Evolutionary conservation across 2,888 invertebrate species (phyloP), one percentile per base, ranked within the genome.

Genomic region (Drosophila mimetica): DNA sequence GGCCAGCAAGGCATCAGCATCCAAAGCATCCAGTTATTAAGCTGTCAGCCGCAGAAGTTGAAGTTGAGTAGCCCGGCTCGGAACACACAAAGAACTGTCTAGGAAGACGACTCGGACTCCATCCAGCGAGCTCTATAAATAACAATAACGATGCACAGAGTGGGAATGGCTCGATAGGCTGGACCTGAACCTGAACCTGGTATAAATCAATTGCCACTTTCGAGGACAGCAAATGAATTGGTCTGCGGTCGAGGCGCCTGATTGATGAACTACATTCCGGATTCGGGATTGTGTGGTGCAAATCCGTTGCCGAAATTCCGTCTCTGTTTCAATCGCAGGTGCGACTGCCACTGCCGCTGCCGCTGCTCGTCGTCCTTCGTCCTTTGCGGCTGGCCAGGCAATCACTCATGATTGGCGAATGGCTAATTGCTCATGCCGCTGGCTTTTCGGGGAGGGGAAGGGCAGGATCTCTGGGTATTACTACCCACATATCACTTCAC

Each of bases 131-230:
- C 22, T 34, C 20, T 61, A 69, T 78, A 60, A 77, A 79, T 76
- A 59, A 72, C 52, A 14, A 42, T 58, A 70, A 58, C 42, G 54
- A 32, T 16, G 51, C 28, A 18, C 30, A 16, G 16, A 16, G n/a
- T 22, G 1, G 9, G 20, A 0, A 22, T 16, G 54, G 11, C n/a
- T 25, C 22, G 16, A 34, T 22, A 11, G 28, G 13, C 18, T 16
- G 16, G 34, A 14, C 28, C 9, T 14, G 1, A 2, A 3, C 4
- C 3, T 32, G 16, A 8, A 37, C 14, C 30, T 4, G 18, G 58
- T 34, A 50, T 66, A 80, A 80, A 84, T 78, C 79, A 78, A 84
- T 84, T 75, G 66, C 67, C 55, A 50, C 32, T 46, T 36, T 8
- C 28, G 54, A 25, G 69, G 60, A 55, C 46, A 53, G 25, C 30